Evolutionary conservation across 2,888 invertebrate species (phyloP).

Genomic region (Anagyrus pseudococci): DNA sequence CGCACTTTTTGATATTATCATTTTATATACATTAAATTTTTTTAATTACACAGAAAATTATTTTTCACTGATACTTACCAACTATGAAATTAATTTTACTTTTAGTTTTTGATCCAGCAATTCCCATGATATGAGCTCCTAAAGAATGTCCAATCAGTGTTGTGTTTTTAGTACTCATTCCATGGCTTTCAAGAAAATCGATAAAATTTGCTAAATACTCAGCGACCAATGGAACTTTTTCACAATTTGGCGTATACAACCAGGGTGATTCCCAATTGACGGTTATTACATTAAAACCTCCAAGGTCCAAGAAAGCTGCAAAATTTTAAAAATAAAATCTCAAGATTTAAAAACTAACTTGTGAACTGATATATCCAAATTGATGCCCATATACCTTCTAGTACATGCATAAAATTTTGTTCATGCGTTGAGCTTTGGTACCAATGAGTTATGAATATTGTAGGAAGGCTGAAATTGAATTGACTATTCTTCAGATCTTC

Average conservation of each 20-base stretch:
- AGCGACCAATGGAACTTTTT: constrained; percentile 41
- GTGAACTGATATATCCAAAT: too few species aligned
- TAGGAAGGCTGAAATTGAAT: constrained; percentile 46
- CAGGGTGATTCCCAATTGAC: constrained; percentile 47
- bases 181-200: constrained; percentile 45
- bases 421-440: constrained; percentile 44
- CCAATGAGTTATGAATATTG: constrained; percentile 52
- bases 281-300: constrained; percentile 50
- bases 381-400: constrained; percentile 50
- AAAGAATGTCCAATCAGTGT: constrained; percentile 51
- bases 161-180: constrained; percentile 40
- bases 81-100: constrained; percentile 42
- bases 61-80: constrained; percentile 47
- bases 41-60: too few species aligned
- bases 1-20: too few species aligned
- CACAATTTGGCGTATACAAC: constrained; percentile 36
- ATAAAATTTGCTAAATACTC: constrained; percentile 45
- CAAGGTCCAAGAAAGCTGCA: constrained; percentile 45
- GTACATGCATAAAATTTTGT: constrained; percentile 42
- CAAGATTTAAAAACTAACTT: too few species aligned
- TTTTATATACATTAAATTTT: too few species aligned
- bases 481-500: constrained; percentile 39
- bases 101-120: constrained; percentile 42
- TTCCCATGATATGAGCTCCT: constrained; percentile 51
- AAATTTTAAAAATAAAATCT: neutral